Evolutionary conservation across 1,140 invertebrate genomes (phyloP).

Genomic region (Trichonephila clavata): DNA sequence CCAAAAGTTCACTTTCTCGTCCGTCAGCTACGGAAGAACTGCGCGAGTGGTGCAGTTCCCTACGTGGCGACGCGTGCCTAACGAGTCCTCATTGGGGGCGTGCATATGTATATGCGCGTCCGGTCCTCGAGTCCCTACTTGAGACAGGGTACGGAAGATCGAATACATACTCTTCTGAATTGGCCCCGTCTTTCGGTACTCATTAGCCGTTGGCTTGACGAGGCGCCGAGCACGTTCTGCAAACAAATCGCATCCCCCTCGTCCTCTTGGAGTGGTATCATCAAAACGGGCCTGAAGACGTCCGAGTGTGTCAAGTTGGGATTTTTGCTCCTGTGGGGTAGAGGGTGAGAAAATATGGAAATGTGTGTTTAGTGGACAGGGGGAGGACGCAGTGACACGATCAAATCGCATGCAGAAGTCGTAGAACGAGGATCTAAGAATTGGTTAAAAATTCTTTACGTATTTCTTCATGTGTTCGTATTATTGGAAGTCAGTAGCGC

Average conservation of each 20-base stretch:
- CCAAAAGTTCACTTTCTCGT: constrained; percentile 24
- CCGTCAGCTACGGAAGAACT: not conserved
- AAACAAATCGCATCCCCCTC: not conserved
- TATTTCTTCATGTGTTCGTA: too few species aligned
- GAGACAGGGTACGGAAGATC: not conserved
- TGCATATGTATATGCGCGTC: not conserved
- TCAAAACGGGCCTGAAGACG: not conserved
- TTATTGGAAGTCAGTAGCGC: too few species aligned
- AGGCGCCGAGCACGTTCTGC: constrained; percentile 12
- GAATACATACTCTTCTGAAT: constrained; percentile 29
- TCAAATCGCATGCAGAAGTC: too few species aligned
- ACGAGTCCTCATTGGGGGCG: not conserved
- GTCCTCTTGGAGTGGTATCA: not conserved
- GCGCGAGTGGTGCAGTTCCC: not conserved
- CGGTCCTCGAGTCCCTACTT: not conserved
- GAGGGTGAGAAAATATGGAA: constrained; percentile 22
- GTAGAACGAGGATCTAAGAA: too few species aligned
- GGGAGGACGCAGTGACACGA: too few species aligned
- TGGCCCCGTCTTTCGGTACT: constrained; percentile 16
- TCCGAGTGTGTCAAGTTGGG: not conserved
- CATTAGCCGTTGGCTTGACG: not conserved
- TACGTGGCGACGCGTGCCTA: constrained; percentile 9
- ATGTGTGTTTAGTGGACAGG: not conserved
- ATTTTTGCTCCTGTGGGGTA: not conserved
- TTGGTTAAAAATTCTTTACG: too few species aligned